Base-by-base conservation (phyloP, 2,888 invertebrate genomes). In the Lasius platythorax region DNA sequence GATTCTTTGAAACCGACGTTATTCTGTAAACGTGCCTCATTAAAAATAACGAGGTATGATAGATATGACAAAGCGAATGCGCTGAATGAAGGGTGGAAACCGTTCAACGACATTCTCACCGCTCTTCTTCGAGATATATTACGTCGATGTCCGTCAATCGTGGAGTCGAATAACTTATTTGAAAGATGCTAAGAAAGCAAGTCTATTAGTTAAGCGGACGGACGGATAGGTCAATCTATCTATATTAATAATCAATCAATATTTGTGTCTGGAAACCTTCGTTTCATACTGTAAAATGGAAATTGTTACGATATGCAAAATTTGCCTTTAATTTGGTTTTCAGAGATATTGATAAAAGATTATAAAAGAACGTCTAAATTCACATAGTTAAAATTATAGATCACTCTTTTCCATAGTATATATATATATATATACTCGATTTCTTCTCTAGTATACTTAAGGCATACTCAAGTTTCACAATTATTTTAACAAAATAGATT, bases 1-100 rank as follows among this genome's bases (percentile, higher is more conserved):
- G 73, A 63, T 79, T 79, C 61, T 79, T 79, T 79, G 73, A 79
- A 79, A 72, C 61, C 23, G 33, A 79, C 3, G 43, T 58, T 72
- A 61, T 79, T 72, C 46, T 63, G 61, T 46, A 79, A 79, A 79
- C 72, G 46, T 9, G 61, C 46, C 72, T 79, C 73, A 79, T 79
- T 79, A 79, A 79, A 79, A 79, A 79, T 79, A 79, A 79, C 79
- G 79, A 79, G 79, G 50, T 8, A 63, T 53, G 61, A 23, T 72
- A 37, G 61, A 33, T 18, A 46, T 79, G 30, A 72, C 79, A 79
- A 79, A 79, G 73, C 46, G 46, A 72, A 63, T 8, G 37, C 72
- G 28, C 33, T 56, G 72, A 61, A 50, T 73, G 61, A 79, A 50
- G 79, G 68, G 33, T 72, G 46, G 46, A 50, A 63, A 72, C 12